A percentile compares a stretch with the other conserved stretches of the same genome.
These are phyloP conservation scores for Gonioctena quinquepunctata DNA, from an alignment of 1,140 invertebrate genomes.

Conservation along the genomic window DNA sequence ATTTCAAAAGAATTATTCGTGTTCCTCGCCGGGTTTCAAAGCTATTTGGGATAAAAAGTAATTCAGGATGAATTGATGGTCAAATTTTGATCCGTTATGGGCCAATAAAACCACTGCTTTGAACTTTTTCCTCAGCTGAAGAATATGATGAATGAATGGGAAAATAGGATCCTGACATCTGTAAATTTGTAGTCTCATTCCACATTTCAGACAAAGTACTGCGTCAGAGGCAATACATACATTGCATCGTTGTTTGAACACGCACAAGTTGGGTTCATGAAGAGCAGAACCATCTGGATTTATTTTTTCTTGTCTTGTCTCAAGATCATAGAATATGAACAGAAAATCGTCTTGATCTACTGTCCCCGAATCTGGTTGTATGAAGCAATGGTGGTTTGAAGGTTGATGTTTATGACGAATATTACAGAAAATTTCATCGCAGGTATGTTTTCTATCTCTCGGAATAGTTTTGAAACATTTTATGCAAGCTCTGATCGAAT, in stretches of 20 bases:
- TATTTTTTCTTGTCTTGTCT: background rate
- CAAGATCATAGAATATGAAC: background rate
- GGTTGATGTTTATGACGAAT: background rate
- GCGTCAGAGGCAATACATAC: background rate
- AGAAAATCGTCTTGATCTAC: background rate
- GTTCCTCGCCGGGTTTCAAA: background rate
- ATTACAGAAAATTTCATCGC: background rate
- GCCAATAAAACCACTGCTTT: background rate
- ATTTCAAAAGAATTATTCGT: background rate
- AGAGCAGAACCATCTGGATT: background rate
- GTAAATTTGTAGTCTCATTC: too few species aligned
- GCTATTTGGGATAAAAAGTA: background rate
- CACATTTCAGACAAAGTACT: background rate
- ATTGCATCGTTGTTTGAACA: background rate
- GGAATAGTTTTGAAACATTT: background rate
- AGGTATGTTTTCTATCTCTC: background rate
- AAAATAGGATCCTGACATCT: background rate
- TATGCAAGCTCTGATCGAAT: background rate
- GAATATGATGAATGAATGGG: too few species aligned
- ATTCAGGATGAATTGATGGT: slow-evolving; percentile 13
- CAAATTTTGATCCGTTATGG: background rate
- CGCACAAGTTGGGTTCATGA: background rate
- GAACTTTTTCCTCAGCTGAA: background rate
- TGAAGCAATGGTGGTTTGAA: background rate
- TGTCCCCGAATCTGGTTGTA: background rate